Evolutionary conservation across 2,113 vertebrate species (phyloP), one percentile per base, ranked within the genome.

Genomic region (Hiodon alosoides): DNA sequence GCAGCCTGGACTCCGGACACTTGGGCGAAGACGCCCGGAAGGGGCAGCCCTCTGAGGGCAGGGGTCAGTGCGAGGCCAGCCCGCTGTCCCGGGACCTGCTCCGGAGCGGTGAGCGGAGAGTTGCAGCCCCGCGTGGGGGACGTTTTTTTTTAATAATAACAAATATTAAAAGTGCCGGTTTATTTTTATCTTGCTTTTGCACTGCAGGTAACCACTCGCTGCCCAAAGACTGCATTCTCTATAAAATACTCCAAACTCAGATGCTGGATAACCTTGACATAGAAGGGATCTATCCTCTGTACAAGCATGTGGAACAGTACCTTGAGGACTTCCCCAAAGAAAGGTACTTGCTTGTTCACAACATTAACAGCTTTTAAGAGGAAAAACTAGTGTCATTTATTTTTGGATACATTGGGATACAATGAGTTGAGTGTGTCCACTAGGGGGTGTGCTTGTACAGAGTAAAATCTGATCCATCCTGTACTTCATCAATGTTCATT

Each of bases 181-280:
- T 31, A 69, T 77, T 52, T 0, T 81, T 81, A 13, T 67, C 70
- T n/a, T 5, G 73, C 80, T 54, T 55, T 67, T 75, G 7, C 69
- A 59, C 58, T 73, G 7, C 77, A 92, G 90, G 85, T 50, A 89
- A 87, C 81, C 92, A 90, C 58, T 91, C 93, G 82, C 88, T 98
- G 80, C 95, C 95, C 61, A 92, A 87, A 85, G 93, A 90, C 88
- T 96, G 94, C 68, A 92, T 98, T 71, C 88, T 99, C 78, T 94
- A 90, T 83, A 93, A 93, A 91, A 94, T 95, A 68, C 95, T 97
- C 71, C 94, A 95, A 85, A 93, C 93, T 77, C 97, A 99, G 92
- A 96, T 96, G 95, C 86, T 99, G 80, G 97, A 99, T 87, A 92
- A 87, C 80, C 84, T 97, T 87, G 96, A 99, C 85, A 96, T 99